phyloP scores from a whole-genome alignment of 2,113 vertebrate species.

The Tachuris rubrigastra region DNA sequence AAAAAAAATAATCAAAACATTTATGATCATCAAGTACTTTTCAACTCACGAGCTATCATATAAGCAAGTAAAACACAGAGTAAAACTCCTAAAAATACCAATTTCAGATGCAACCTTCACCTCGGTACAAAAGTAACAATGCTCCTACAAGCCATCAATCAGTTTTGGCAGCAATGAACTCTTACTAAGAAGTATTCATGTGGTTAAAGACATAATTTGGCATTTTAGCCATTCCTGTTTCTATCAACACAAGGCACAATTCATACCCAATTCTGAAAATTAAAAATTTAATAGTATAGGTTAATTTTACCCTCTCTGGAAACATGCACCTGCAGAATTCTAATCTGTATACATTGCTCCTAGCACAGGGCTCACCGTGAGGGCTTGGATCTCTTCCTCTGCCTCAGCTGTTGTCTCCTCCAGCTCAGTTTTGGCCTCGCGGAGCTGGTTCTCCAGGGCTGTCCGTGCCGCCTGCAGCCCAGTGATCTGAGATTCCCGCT shows the following conservation, averaged over 20 bases:
- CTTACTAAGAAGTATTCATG: not conserved
- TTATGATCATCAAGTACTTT: not conserved
- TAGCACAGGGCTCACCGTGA: constrained; percentile 80
- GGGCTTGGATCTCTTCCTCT: constrained; percentile 96
- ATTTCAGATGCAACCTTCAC: not conserved
- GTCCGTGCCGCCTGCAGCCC: constrained; percentile 88
- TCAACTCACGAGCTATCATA: not conserved
- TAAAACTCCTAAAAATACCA: not conserved
- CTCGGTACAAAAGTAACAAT: not conserved
- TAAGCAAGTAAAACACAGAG: not conserved
- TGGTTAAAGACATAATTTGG: not conserved
- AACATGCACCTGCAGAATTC: not conserved
- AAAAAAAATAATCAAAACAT: not conserved
- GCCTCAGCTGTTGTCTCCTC: constrained; percentile 97
- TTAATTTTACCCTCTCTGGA: not conserved
- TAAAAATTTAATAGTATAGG: not conserved
- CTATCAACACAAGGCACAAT: not conserved
- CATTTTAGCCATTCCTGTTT: not conserved
- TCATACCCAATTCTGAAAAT: not conserved
- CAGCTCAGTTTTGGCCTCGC: constrained; percentile 93
- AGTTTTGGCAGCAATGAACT: not conserved
- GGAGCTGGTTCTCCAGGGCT: constrained; percentile 91
- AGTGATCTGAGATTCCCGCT: constrained; percentile 91
- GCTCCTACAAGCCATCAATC: not conserved
- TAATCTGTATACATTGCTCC: not conserved